Percentiles rank a stretch among this genome's conserved stretches.
Evolutionary conservation across 92 coral and sea anemone species (phyloP).

Genomic region (Scolanthus callimorphus): DNA sequence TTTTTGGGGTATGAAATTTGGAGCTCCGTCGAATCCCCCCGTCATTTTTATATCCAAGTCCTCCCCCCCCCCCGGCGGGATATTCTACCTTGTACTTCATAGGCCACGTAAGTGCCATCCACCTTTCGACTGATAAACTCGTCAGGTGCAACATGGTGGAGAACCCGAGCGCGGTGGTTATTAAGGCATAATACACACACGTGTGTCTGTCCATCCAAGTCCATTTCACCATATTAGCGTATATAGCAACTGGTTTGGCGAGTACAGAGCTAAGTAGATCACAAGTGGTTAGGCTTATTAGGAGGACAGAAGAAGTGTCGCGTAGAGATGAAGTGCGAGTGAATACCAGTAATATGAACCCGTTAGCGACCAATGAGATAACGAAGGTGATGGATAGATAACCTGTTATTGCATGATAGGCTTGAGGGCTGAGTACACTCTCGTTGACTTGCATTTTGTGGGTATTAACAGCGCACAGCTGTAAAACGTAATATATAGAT

Average conservation of each 20-base stretch:
- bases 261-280: not conserved
- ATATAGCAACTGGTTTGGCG: not conserved
- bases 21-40: no score
- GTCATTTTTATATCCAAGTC: no score
- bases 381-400: not conserved
- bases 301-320: not conserved
- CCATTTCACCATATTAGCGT: not conserved
- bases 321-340: not conserved
- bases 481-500: no score
- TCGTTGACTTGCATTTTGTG: no score
- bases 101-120: not conserved
- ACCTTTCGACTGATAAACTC: not conserved
- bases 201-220: not conserved
- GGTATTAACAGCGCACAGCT: no score
- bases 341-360: no score
- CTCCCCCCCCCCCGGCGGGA: no score
- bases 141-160: not conserved
- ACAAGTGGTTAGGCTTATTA: not conserved
- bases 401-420: not conserved
- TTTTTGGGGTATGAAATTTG: no score
- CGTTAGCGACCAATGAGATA: not conserved
- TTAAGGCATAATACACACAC: not conserved
- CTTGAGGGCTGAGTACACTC: not conserved
- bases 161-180: not conserved
- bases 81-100: not conserved